phyloP scores from a whole-genome alignment of 2,888 invertebrate genomes.

The Andricus quercusramuli region DNA sequence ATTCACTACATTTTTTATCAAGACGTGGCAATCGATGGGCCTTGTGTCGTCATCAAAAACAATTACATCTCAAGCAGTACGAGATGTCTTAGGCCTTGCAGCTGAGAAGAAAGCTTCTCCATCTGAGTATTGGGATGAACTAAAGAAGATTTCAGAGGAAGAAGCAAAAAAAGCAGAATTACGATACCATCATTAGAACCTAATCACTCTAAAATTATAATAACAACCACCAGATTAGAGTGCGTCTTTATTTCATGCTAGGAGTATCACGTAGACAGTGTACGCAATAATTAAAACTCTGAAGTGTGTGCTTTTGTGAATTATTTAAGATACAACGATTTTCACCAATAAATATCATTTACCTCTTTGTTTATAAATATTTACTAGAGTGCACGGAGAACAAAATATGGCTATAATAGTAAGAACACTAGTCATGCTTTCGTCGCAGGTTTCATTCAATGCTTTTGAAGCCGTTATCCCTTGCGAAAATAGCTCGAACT shows the following conservation, averaged over 20 bases:
- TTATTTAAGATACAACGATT: not conserved
- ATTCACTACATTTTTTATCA: constrained; percentile 84
- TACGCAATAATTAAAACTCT: not conserved
- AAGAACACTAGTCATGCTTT: too few species aligned
- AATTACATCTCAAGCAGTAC: constrained; percentile 82
- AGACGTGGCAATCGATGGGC: constrained; percentile 86
- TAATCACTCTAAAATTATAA: not conserved
- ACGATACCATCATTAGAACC: constrained; percentile 60
- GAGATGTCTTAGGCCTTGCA: constrained; percentile 82
- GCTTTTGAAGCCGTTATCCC: too few species aligned
- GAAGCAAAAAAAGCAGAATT: constrained; percentile 61
- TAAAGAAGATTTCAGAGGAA: constrained; percentile 61
- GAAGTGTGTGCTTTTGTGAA: not conserved
- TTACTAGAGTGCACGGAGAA: too few species aligned
- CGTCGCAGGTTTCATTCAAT: too few species aligned
- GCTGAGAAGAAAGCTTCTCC: constrained; percentile 66
- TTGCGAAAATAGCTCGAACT: too few species aligned
- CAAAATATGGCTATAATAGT: too few species aligned
- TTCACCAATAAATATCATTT: not conserved
- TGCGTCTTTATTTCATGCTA: not conserved
- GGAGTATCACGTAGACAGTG: not conserved
- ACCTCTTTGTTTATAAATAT: not conserved
- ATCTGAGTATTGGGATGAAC: constrained; percentile 64
- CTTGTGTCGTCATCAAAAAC: constrained; percentile 84
- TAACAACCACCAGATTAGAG: constrained; percentile 6